phyloP scores from a whole-genome alignment of 2,113 vertebrate species.

The Ctenodactylus gundi region DNA sequence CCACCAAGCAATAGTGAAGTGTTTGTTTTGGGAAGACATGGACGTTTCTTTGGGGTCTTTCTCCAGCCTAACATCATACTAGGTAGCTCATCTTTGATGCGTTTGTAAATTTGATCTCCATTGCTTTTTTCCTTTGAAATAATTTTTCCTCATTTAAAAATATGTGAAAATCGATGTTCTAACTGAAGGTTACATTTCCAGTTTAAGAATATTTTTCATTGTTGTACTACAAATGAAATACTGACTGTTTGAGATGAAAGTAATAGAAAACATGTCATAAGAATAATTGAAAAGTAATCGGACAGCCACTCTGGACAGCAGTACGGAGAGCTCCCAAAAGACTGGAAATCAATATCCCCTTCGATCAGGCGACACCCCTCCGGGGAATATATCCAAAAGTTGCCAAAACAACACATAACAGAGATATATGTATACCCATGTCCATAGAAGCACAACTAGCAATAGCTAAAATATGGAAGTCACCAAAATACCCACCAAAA shows the following conservation, averaged over 20 bases:
- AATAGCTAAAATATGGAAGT: no score
- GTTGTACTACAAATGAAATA: neutral
- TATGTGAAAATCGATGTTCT: slow-evolving; percentile 13
- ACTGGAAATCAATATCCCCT: no score
- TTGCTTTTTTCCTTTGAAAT: neutral
- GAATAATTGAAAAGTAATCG: slow-evolving; percentile 27
- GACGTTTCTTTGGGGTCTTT: neutral
- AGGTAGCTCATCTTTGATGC: neutral
- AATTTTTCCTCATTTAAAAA: neutral
- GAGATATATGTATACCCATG: no score
- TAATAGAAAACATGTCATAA: neutral
- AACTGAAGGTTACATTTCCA: neutral
- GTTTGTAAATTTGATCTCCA: neutral
- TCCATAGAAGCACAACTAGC: no score
- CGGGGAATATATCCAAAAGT: no score
- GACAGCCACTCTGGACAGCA: no score
- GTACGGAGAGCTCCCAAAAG: no score
- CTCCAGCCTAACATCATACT: neutral
- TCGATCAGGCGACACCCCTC: no score
- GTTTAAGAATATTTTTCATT: neutral
- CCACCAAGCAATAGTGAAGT: neutral
- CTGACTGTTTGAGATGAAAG: neutral
- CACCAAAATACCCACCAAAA: no score
- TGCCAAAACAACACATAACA: no score
- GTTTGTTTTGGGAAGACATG: neutral